Evolutionary conservation across 2,113 vertebrate genomes (phyloP).

Genomic region (Onychostoma macrolepis): DNA sequence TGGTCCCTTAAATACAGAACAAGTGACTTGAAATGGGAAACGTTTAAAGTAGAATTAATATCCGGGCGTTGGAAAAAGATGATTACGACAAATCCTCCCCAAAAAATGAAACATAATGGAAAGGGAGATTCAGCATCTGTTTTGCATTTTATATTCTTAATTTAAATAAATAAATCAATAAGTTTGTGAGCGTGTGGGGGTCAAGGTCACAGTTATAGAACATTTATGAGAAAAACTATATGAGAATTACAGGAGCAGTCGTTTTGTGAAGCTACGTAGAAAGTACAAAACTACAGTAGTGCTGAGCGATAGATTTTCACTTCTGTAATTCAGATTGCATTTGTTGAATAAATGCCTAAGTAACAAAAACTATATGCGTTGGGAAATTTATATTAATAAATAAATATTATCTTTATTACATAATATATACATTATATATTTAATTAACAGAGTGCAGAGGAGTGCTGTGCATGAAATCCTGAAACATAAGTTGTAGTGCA

Average conservation of each 20-base stretch:
- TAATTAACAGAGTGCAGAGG: neutral
- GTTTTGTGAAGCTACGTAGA: neutral
- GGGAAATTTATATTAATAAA: neutral
- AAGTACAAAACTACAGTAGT: constrained; percentile 23
- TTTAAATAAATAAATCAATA: neutral
- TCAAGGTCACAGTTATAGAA: neutral
- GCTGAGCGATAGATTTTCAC: constrained; percentile 15
- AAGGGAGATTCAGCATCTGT: neutral
- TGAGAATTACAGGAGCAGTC: neutral
- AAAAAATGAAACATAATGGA: neutral
- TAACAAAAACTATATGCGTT: neutral
- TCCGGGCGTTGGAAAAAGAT: neutral
- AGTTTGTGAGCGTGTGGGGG: no score
- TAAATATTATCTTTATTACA: neutral
- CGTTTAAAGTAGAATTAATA: neutral
- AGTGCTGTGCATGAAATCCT: neutral
- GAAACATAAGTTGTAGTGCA: neutral
- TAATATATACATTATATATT: neutral
- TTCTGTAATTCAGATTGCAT: neutral
- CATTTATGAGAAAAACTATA: neutral
- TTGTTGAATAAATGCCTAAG: neutral
- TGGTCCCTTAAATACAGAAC: neutral
- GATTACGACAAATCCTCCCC: neutral
- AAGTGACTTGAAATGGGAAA: neutral
- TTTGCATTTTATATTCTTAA: neutral